phyloP scores from a whole-genome alignment of 2,888 invertebrate species.

The Lordiphosa fenestrarum region DNA sequence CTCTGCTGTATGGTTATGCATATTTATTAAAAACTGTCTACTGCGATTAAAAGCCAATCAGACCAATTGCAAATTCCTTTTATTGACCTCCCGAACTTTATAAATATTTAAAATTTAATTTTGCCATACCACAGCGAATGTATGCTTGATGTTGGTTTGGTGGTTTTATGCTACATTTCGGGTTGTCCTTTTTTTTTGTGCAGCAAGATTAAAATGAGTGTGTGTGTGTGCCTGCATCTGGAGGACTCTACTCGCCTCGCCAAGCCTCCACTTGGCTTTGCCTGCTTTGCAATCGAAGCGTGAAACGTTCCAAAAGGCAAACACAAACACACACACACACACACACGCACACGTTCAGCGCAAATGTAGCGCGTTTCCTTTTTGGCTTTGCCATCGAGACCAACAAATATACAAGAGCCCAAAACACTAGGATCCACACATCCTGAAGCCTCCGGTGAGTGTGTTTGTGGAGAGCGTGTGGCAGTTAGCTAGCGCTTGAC shows the following conservation, averaged over 20 bases:
- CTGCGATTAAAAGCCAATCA: constrained; percentile 73
- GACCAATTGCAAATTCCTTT: constrained; percentile 73
- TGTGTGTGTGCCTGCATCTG: constrained; percentile 1
- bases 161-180: constrained; percentile 16
- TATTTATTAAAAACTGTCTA: constrained; percentile 74
- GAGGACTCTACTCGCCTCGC: too few species aligned
- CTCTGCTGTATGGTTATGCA: constrained; percentile 50
- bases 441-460: constrained; percentile 23
- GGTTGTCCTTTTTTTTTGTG: constrained; percentile 33
- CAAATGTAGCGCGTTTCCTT: constrained; percentile 72
- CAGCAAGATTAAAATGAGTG: constrained; percentile 44
- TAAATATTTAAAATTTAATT: constrained; percentile 76
- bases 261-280: constrained; percentile 19
- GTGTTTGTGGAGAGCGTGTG: constrained; percentile 17
- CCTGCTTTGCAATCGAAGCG: constrained; percentile 66
- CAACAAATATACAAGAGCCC: constrained; percentile 13
- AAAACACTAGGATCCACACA: constrained; percentile 34
- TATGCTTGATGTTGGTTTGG: constrained; percentile 44
- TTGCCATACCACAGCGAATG: constrained; percentile 49
- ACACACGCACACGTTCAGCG: constrained; percentile 64
- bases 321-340: constrained; percentile 38
- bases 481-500: constrained; percentile 69
- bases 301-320: constrained; percentile 62
- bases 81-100: constrained; percentile 61
- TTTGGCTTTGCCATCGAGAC: constrained; percentile 51